These are phyloP conservation scores for Dasysyrphus albostriatus DNA, from an alignment of 2,888 invertebrate genomes.

Conservation along the genomic window DNA sequence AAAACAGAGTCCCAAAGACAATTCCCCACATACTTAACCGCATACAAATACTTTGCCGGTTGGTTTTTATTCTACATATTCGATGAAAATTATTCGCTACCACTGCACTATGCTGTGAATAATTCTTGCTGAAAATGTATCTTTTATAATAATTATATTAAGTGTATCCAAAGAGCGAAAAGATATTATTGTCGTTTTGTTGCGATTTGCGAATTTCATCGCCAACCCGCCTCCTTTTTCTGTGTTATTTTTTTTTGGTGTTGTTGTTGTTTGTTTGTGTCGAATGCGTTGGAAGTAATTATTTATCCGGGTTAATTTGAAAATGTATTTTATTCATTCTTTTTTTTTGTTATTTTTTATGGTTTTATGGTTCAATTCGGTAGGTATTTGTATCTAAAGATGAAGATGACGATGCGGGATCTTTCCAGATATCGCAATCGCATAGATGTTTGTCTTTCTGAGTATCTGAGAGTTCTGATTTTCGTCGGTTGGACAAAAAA, in stretches of 20 bases:
- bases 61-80: slow-evolving; percentile 56
- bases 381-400: slow-evolving; percentile 43
- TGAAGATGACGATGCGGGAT: slow-evolving; percentile 57
- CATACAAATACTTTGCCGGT: slow-evolving; percentile 3
- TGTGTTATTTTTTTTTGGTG: background rate
- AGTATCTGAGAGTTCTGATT: slow-evolving; percentile 44
- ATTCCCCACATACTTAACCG: slow-evolving; percentile 3
- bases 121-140: slow-evolving; percentile 65
- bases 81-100: slow-evolving; percentile 63
- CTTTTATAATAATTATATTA: slow-evolving; percentile 37
- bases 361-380: slow-evolving; percentile 49
- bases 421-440: slow-evolving; percentile 38
- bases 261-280: slow-evolving; percentile 7
- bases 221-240: slow-evolving; percentile 42
- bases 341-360: slow-evolving; percentile 18
- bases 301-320: slow-evolving; percentile 70
- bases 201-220: slow-evolving; percentile 58
- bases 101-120: slow-evolving; percentile 69
- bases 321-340: slow-evolving; percentile 37
- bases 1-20: background rate
- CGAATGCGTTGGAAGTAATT: slow-evolving; percentile 73
- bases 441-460: slow-evolving; percentile 45
- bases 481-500: slow-evolving; percentile 35
- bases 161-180: slow-evolving; percentile 50
- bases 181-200: slow-evolving; percentile 56